Evolutionary conservation across 1,140 invertebrate genomes (phyloP), one percentile per base, ranked within the genome.

Genomic region (Lasioglossum albipes): DNA sequence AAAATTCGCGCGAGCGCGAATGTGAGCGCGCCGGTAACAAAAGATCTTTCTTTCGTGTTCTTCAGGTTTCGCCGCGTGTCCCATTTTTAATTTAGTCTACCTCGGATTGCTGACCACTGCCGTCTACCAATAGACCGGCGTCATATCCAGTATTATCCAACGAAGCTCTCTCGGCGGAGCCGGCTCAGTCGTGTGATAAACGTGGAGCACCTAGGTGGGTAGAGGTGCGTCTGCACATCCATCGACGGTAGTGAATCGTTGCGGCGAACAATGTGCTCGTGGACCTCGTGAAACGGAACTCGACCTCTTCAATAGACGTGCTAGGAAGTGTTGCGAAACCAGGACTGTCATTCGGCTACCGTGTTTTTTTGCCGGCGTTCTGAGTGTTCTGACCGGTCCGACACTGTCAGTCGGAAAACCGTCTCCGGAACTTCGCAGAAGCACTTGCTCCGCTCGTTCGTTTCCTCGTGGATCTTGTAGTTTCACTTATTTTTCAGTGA

Each of bases 81-180:
- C 85, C 82, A 82, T 86, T 90, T 90, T 90, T 90, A 88, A 90
- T 88, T 90, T 82, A 83, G 82, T 88, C 84, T 85, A 82, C 77
- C 69, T 68, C 79, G 82, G 89, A 84, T 84, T 69, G 81, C 77
- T 83, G 85, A 84, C 65, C 69, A 82, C 61, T 49, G 81, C 76
- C 62, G 73, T 77, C 84, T 83, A 75, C 82, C 73, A 81, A 72
- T 79, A 82, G 84, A 57, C 72, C 84, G 80, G 80, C 84, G 83
- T 86, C 80, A 76, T 76, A 78, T 76, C 72, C 77, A 69, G 79
- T 86, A 85, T 85, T 85, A 86, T 86, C 84, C 80, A 61, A 81
- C 61, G 83, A 76, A 57, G 62, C 72, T 36, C 36, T 52, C 42
- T 31, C 13, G 57, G n/a, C 65, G 66, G 57, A 79, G 78, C 52